phyloP scores from a whole-genome alignment of 2,797 vertebrate species.

The Enteromius afrohamiltoni region DNA sequence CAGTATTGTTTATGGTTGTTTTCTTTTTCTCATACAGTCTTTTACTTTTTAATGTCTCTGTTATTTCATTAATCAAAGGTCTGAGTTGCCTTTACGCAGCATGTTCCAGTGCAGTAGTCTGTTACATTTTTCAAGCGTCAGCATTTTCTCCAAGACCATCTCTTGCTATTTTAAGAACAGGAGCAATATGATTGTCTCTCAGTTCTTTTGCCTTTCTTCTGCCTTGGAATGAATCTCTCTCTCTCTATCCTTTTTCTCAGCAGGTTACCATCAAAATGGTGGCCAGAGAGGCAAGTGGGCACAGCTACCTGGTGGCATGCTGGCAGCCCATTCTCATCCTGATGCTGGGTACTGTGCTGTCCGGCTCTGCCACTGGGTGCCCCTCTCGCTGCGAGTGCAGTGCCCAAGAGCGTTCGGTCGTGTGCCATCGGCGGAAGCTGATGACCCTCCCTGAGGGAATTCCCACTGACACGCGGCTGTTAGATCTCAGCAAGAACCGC shows the following conservation, averaged over 20 bases:
- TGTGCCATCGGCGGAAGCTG: conserved; percentile 92
- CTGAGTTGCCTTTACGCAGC: conserved; percentile 42
- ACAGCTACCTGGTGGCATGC: conserved; percentile 96
- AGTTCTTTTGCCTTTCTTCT: conserved; percentile 27
- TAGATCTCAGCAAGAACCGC: conserved; percentile 97
- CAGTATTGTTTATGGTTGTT: conserved; percentile 26
- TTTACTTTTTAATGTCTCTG: conserved; percentile 42
- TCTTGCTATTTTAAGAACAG: conserved; percentile 44
- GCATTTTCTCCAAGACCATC: conserved; percentile 49
- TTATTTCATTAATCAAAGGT: conserved; percentile 50
- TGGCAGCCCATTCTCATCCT: conserved; percentile 99
- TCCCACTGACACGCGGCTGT: conserved; percentile 90
- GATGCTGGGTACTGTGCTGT: conserved; percentile 95
- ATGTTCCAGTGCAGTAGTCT: conserved; percentile 40
- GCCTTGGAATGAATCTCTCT: conserved; percentile 1
- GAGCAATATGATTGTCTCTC: conserved; percentile 25
- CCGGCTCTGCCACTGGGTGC: conserved; percentile 94
- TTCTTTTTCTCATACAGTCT: conserved; percentile 17
- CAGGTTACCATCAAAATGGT: conserved; percentile 97
- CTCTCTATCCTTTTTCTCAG: conserved; percentile 61
- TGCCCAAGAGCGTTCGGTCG: conserved; percentile 92
- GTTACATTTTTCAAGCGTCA: conserved; percentile 40
- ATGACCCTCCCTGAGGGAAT: conserved; percentile 92
- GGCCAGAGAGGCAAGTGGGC: conserved; percentile 87
- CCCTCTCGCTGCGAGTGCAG: conserved; percentile 97